Percentiles rank a stretch among this genome's conserved stretches.
These are phyloP conservation scores for Myocastor coypus DNA, from an alignment of 2,113 vertebrate genomes.

Conservation along the genomic window DNA sequence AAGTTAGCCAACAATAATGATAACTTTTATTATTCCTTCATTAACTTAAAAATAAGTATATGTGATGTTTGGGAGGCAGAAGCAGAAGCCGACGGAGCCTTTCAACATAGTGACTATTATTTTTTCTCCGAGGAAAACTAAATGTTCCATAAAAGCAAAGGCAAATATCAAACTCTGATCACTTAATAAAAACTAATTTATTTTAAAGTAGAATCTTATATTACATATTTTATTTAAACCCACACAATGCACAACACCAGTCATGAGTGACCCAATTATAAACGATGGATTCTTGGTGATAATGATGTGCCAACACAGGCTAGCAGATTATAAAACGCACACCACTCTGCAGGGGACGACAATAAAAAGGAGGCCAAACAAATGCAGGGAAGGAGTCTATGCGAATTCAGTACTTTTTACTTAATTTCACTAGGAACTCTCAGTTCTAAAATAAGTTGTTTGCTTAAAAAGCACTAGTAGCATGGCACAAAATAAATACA, in stretches of 20 bases:
- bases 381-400: too few relatives aligned
- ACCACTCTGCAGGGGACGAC: not conserved
- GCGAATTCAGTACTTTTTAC: not conserved
- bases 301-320: not conserved
- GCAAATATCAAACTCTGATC: not conserved
- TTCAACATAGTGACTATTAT: conserved; percentile 40
- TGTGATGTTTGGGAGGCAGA: not conserved
- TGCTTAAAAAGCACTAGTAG: not conserved
- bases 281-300: not conserved
- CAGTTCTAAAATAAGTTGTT: not conserved
- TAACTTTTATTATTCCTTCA: not conserved
- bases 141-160: conserved; percentile 35
- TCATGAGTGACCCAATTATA: not conserved
- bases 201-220: conserved; percentile 10
- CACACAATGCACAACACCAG: not conserved
- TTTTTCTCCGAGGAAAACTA: conserved; percentile 52
- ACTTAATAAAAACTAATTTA: conserved; percentile 33
- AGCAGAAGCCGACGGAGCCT: not conserved
- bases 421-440: not conserved
- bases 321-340: not conserved
- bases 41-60: not conserved
- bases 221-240: not conserved
- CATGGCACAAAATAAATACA: conserved; percentile 12
- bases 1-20: conserved; percentile 44
- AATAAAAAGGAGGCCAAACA: not conserved